A percentile compares a stretch with the other conserved stretches of the same genome.
These are phyloP conservation scores for Oligia fasciuncula DNA, from an alignment of 2,888 invertebrate genomes.

Conservation along the genomic window DNA sequence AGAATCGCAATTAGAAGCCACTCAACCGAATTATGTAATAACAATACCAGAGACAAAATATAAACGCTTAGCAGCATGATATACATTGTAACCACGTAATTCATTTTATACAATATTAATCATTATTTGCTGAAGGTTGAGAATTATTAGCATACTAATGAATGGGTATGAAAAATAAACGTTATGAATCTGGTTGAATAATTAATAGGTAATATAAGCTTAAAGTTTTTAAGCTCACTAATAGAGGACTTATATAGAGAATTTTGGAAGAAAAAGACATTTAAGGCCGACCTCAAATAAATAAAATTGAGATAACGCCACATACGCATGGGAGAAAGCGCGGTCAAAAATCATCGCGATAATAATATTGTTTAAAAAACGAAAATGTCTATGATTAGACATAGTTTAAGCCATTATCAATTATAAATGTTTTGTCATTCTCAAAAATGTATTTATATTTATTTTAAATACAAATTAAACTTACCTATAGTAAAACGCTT, in stretches of 20 bases:
- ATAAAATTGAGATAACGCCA: neutral
- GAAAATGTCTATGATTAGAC: neutral
- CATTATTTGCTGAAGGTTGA: slow-evolving; percentile 2
- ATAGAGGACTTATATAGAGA: neutral
- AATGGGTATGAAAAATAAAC: slow-evolving; percentile 8
- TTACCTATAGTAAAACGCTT: neutral
- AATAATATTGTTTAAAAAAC: neutral
- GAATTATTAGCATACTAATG: slow-evolving; percentile 19
- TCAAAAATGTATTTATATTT: too few relatives aligned
- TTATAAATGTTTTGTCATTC: too few relatives aligned
- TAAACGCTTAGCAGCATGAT: slow-evolving; percentile 2
- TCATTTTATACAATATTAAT: slow-evolving; percentile 13
- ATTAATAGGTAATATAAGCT: neutral
- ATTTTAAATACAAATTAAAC: too few relatives aligned
- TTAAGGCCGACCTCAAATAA: neutral
- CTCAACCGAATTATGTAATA: slow-evolving; percentile 20
- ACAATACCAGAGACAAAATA: slow-evolving; percentile 10
- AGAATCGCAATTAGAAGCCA: slow-evolving; percentile 23
- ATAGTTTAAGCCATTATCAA: too few relatives aligned
- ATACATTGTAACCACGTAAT: slow-evolving; percentile 14
- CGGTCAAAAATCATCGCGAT: neutral
- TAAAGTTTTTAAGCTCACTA: neutral
- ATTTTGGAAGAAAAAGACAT: neutral
- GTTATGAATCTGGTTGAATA: neutral
- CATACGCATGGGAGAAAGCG: neutral